Evolutionary conservation across 2,113 vertebrate genomes (phyloP).

Genomic region (Thamnaconus septentrionalis): DNA sequence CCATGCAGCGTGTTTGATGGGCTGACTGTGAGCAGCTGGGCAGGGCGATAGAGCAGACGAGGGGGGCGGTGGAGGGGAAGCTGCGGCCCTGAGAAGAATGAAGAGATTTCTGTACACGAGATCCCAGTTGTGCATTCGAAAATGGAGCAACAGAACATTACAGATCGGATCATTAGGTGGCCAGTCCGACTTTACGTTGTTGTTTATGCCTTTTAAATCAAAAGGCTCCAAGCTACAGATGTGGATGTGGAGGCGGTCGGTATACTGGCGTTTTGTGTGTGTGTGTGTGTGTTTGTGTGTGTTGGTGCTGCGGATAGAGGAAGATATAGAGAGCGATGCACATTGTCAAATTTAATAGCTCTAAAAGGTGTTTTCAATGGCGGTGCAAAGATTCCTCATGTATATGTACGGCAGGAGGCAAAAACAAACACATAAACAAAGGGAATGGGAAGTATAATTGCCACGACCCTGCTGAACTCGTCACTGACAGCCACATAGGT

Average conservation of each 20-base stretch:
- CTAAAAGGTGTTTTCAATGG: background rate
- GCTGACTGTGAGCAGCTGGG: slow-evolving; percentile 44
- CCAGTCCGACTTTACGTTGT: background rate
- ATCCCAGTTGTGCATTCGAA: slow-evolving; percentile 2
- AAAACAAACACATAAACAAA: too few species aligned
- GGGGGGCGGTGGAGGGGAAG: slow-evolving; percentile 2
- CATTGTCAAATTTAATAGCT: background rate
- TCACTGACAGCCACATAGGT: too few species aligned
- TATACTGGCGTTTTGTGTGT: slow-evolving; percentile 10
- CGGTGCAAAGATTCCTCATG: too few species aligned
- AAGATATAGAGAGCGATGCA: background rate
- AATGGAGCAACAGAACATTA: background rate
- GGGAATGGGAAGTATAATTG: too few species aligned
- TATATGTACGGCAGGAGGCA: too few species aligned
- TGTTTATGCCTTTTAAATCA: background rate
- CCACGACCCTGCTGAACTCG: too few species aligned
- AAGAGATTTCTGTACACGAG: too few species aligned
- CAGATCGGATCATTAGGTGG: too few species aligned
- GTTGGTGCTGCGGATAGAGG: background rate
- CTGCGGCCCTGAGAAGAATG: too few species aligned
- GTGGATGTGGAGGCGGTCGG: background rate
- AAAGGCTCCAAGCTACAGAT: background rate
- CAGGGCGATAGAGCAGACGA: slow-evolving; percentile 39
- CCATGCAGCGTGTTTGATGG: slow-evolving; percentile 33
- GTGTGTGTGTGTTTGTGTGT: slow-evolving; percentile 23